phyloP scores from a whole-genome alignment of 2,888 invertebrate species.

The Amphiduros pacificus region DNA sequence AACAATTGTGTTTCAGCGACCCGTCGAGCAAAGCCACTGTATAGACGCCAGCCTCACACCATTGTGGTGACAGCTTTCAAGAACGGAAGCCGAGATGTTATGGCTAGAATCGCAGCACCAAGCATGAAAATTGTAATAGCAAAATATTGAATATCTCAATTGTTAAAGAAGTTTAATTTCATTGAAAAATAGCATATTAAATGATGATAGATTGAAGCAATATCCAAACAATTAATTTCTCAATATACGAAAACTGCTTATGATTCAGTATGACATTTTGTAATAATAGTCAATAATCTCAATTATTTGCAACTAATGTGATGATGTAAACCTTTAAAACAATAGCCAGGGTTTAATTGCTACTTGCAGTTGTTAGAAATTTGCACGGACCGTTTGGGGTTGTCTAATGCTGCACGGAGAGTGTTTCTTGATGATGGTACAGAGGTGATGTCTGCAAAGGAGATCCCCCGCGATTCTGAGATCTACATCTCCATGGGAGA shows the following conservation, averaged over 20 bases:
- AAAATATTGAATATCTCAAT: too few relatives aligned
- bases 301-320: not conserved
- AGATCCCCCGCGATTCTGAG: slow-evolving; percentile 47
- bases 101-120: slow-evolving; percentile 50
- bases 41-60: slow-evolving; percentile 43
- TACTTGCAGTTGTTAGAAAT: slow-evolving; percentile 50
- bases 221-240: too few relatives aligned
- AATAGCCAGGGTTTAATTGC: too few relatives aligned
- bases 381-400: slow-evolving; percentile 52
- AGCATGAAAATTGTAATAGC: slow-evolving; percentile 52
- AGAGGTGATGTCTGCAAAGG: slow-evolving; percentile 46
- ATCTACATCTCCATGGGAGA: slow-evolving; percentile 57
- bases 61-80: slow-evolving; percentile 51
- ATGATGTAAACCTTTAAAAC: not conserved
- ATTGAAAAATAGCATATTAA: not conserved
- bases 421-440: slow-evolving; percentile 55
- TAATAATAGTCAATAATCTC: not conserved
- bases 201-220: not conserved
- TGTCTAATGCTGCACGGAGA: slow-evolving; percentile 55
- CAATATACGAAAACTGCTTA: too few relatives aligned
- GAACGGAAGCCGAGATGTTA: slow-evolving; percentile 50
- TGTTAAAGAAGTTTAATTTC: not conserved
- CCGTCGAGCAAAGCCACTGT: slow-evolving; percentile 19
- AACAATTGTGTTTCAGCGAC: not conserved
- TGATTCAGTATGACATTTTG: too few relatives aligned